A percentile compares a stretch with the other conserved stretches of the same genome.
These are phyloP conservation scores for Scolanthus callimorphus DNA, from an alignment of 92 coral and sea anemone species.

Conservation along the genomic window DNA sequence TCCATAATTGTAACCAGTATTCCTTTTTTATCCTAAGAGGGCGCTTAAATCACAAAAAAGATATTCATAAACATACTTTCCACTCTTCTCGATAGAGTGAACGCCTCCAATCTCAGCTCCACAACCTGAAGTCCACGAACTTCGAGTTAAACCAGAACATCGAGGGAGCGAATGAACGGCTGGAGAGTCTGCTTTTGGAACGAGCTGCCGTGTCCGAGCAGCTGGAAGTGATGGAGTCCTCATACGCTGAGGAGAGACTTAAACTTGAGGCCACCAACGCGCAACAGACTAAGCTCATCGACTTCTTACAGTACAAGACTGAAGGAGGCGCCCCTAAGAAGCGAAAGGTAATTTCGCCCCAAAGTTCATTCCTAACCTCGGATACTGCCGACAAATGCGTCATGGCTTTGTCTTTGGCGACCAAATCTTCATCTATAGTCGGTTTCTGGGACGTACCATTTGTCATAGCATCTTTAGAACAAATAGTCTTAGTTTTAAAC, in stretches of 20 bases:
- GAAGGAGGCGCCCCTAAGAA: constrained; percentile 80
- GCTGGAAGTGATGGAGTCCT: constrained; percentile 84
- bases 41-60: no score
- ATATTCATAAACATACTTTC: no score
- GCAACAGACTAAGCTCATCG: constrained; percentile 94
- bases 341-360: constrained; percentile 88
- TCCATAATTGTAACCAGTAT: no score
- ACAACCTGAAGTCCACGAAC: constrained; percentile 74
- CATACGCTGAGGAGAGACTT: constrained; percentile 96
- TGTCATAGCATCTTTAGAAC: no score
- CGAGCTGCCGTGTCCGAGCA: constrained; percentile 83
- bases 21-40: no score
- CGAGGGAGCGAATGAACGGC: constrained; percentile 62
- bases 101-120: constrained; percentile 43
- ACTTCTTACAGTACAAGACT: constrained; percentile 92
- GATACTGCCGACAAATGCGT: neutral
- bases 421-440: no score
- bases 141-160: constrained; percentile 88
- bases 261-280: constrained; percentile 91
- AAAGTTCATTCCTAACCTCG: neutral
- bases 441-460: no score
- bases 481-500: no score
- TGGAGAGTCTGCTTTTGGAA: constrained; percentile 66
- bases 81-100: no score
- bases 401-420: no score